Percentiles rank a stretch among this genome's conserved stretches.
Evolutionary conservation across 2,113 vertebrate species (phyloP).

Genomic region (Ageneiosus marmoratus): DNA sequence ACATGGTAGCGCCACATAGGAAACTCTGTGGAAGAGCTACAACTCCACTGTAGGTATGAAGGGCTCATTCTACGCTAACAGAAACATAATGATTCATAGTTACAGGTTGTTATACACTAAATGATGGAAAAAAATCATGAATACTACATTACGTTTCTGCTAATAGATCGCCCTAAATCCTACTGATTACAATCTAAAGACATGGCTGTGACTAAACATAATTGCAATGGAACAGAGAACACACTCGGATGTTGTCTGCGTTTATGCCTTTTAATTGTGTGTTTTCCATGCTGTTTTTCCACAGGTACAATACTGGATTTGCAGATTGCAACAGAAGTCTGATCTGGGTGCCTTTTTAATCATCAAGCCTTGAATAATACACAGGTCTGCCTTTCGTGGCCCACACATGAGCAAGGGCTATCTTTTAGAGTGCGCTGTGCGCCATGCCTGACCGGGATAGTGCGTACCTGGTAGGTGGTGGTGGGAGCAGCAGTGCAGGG

Average conservation of each 20-base stretch:
- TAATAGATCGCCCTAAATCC: too few species aligned
- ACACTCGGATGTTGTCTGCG: neutral
- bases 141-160: too few species aligned
- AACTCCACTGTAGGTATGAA: too few species aligned
- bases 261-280: neutral
- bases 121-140: too few species aligned
- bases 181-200: neutral
- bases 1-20: too few species aligned
- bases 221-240: neutral
- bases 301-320: conserved; percentile 25
- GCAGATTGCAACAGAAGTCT: neutral
- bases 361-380: neutral
- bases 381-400: neutral
- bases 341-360: neutral
- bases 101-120: too few species aligned
- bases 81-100: too few species aligned
- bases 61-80: too few species aligned
- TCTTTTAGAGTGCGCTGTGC: conserved; percentile 66
- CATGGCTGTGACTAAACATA: neutral
- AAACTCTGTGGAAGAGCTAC: too few species aligned
- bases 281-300: neutral
- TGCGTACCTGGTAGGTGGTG: conserved; percentile 77
- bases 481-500: conserved; percentile 61
- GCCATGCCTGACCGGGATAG: conserved; percentile 91
- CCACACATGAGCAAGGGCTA: conserved; percentile 73